Evolutionary conservation across 2,888 invertebrate genomes (phyloP), one percentile per base, ranked within the genome.

Genomic region (Hydraecia micacea): DNA sequence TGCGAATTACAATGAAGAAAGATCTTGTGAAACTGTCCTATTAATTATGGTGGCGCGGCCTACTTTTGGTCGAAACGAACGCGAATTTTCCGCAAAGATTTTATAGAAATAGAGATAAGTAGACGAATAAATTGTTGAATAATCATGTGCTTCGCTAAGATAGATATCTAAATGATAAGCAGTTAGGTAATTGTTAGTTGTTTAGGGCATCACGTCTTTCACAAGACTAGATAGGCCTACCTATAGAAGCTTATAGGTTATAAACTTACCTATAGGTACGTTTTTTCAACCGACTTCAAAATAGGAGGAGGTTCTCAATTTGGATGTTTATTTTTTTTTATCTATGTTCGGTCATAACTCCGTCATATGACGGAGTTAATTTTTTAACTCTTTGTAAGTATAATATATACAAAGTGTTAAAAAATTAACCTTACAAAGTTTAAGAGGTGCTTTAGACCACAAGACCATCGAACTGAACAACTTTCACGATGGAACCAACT

Each of bases 1-100:
- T 90, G 90, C 86, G 88, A 89, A 89, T 88, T 85, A 83, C 86
- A 85, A 86, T 91, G 86, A 86, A 85, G 89, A 88, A 90, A 92
- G 75, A 86, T 78, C 74, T 91, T 90, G 79, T 77, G 89, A 87
- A 88, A 91, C 79, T 79, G 79, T 79, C 83, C 86, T 83, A 85
- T 87, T 90, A 88, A 90, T 89, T 87, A 89, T 88, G 81, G 81
- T 87, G 62, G 74, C 80, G 83, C 80, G 83, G 79, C 81, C 86
- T 83, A 85, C 86, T 87, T 32, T 32, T 88, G 71, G 42, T 77
- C 82, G 85, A 87, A 81, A 67, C 85, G 68, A 87, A 87, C 88
- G 90, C 88, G 81, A 89, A 89, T 90, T 90, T 90, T 87, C 84
- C 86, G 78, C 78, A 46, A 66, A 81, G 75, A 86, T 28, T 67